Base-by-base conservation (phyloP, 2,113 vertebrate genomes). In the Marmota monax region DNA sequence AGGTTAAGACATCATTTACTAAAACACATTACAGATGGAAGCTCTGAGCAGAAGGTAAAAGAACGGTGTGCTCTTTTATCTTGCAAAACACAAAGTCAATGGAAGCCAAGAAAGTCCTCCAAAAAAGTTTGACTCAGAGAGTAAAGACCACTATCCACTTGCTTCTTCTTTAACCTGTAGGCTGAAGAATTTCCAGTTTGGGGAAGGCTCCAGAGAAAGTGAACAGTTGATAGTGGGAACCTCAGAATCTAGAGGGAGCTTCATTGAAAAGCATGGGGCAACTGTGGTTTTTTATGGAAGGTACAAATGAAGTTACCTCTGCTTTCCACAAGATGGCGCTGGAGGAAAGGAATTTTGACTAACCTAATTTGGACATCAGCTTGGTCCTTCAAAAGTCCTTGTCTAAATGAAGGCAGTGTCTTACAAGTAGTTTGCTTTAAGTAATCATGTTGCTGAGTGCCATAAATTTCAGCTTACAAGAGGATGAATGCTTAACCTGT, bases 261-360 rank as follows among this genome's bases (percentile, higher is more conserved):
- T 48, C 1, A 0, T 42, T 39, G 48, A 16, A 42, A 74, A 88
- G 48, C 20, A 11, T 45, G 29, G 56, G 45, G 25, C 3, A 45
- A 48, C 56, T 23, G 1, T 22, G 16, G 4, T 34, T 2, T 27
- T 58, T 48, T 63, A 29, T 82, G 78, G 63, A 25, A n/a, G 67
- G 29, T 10, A 0, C 48, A 42, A 45, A 7, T 34, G n/a, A 84
- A 17, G 8, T 80, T 90, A 42, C 69, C 34, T 56, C 29, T 61
- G n/a, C 56, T 39, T 22, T n/a, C 96, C 96, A 92, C 82, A 32
- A 98, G 97, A 25, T 84, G 97, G 93, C 93, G 18, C 72, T 51
- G 29, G 78, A 90, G 85, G 29, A 84, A 77, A 92, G 88, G 29
- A 51, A 48, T 74, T 92, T 86, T 56, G 48, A 34, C 72, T 51